Percentiles rank a stretch among this genome's conserved stretches.
Evolutionary conservation across 2,797 vertebrate species (phyloP).

Genomic region (Uromys caudimaculatus): DNA sequence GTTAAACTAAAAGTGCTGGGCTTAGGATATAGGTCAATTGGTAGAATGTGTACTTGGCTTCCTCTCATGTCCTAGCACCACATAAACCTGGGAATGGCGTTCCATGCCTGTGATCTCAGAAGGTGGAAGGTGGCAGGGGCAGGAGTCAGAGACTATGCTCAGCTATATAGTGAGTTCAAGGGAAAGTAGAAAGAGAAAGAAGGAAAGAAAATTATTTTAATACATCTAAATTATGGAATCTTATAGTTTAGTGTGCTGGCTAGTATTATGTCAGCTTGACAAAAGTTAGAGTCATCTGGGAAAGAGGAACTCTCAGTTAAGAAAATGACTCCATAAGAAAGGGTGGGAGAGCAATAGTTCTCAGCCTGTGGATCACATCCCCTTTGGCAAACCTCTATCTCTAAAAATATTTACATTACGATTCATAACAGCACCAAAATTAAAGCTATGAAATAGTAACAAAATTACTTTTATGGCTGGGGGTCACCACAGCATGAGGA

Average conservation of each 20-base stretch:
- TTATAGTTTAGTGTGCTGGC: background rate
- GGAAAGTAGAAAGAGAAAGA: background rate
- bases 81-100: background rate
- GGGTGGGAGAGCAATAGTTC: background rate
- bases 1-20: background rate
- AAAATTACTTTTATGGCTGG: background rate
- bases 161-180: background rate
- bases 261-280: background rate
- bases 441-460: background rate
- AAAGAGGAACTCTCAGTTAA: background rate
- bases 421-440: background rate
- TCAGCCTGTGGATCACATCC: background rate
- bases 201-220: background rate
- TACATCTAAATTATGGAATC: background rate
- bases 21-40: background rate
- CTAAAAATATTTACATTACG: background rate
- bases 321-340: background rate
- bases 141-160: background rate
- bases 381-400: background rate
- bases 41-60: background rate
- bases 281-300: background rate
- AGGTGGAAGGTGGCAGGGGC: background rate
- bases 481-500: background rate
- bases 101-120: background rate
- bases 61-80: background rate